Base-by-base conservation (phyloP, 2,888 invertebrate genomes). In the Pterostichus madidus region DNA sequence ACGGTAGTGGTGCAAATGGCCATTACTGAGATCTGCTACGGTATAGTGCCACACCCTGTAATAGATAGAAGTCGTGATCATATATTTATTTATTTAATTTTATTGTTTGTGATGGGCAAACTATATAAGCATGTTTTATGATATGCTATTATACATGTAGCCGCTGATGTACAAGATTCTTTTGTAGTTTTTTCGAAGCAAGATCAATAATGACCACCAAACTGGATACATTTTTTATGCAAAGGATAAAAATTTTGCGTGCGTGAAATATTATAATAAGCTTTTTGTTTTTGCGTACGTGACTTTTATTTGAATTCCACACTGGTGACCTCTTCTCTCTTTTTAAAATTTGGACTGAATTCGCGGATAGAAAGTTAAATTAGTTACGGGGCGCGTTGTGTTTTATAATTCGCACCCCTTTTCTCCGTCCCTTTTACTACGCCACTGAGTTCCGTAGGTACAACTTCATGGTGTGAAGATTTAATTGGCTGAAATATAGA, bases 401-500 rank as follows among this genome's bases (percentile, higher is more conserved):
- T 64, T 64, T 64, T 64, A 64, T 64, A 64, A 64, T 64, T 0
- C 4, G 32, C 35, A 3, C 64, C 7, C 31, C 59, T 31, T 59
- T 8, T 2, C 5, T 7, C 24, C 31, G 8, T 7, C 59, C 59
- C 59, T n/a, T 35, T n/a, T 32, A 32, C 32, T 35, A 64, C 64
- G 64, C 64, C 35, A 35, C 64, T 64, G 64, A 49, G 39, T 39
- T 39, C 39, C 39, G 64, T 64, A 32, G 35, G 64, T 64, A 35
- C 64, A 11, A 32, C 24, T 11, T 35, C 8, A 53, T 77, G 17
- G 77, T 56, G 56, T 56, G 56, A 56, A 39, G 53, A 77, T 77
- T 77, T 77, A 56, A 77, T 77, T 77, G 31, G 77, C 56, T 53
- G 77, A 77, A 75, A 75, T 75, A 75, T 75, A 75, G 75, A 75